These are phyloP conservation scores for Drosophila bunnanda DNA, from an alignment of 2,888 invertebrate genomes.

Conservation along the genomic window DNA sequence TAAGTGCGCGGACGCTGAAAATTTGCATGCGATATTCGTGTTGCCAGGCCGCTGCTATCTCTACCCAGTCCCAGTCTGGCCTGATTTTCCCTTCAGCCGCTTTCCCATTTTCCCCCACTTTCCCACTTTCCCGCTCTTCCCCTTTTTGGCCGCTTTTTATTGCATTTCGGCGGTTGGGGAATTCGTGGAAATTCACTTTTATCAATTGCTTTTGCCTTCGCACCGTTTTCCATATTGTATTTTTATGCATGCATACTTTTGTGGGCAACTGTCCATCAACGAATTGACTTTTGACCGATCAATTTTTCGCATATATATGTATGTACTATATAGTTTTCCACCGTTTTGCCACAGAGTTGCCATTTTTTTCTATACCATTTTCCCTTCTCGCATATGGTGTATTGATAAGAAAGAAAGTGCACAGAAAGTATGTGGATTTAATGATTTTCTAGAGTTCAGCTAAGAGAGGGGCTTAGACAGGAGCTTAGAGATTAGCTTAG, in stretches of 20 bases:
- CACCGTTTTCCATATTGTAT: constrained; percentile 20
- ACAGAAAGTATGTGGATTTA: not conserved
- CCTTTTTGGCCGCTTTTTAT: not conserved
- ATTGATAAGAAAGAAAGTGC: not conserved
- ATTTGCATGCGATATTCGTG: constrained; percentile 76
- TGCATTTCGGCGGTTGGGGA: constrained; percentile 18
- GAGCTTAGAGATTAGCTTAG: no score
- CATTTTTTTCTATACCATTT: no score
- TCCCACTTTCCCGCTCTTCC: not conserved
- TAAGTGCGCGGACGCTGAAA: constrained; percentile 75
- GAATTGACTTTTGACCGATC: constrained; percentile 39
- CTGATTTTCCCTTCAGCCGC: constrained; percentile 8
- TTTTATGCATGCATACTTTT: constrained; percentile 17
- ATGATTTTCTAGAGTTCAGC: not conserved
- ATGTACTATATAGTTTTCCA: not conserved
- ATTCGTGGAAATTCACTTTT: constrained; percentile 40
- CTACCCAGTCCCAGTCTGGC: constrained; percentile 12
- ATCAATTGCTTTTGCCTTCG: constrained; percentile 45
- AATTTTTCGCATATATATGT: constrained; percentile 1
- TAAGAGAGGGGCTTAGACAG: no score
- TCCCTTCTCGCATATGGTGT: not conserved
- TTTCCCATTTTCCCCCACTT: not conserved
- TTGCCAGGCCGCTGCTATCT: constrained; percentile 33
- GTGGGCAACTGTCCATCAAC: constrained; percentile 27
- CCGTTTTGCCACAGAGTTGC: not conserved